phyloP scores from a whole-genome alignment of 1,140 invertebrate species.

The Caenorhabditis remanei region DNA sequence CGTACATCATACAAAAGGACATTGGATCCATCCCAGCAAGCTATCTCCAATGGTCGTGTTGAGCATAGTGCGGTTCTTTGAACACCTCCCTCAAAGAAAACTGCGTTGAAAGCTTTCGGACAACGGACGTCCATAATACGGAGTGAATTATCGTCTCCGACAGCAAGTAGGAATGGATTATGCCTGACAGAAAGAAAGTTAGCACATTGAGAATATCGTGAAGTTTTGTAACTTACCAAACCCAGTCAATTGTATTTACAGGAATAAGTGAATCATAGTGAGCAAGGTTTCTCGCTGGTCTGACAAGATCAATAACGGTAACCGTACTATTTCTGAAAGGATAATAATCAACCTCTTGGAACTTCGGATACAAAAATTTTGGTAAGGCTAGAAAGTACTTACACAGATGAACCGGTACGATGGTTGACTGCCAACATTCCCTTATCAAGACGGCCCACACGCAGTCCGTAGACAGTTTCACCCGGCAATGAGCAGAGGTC shows the following conservation, averaged over 20 bases:
- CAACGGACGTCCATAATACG: slow-evolving; percentile 23
- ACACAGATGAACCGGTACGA: slow-evolving; percentile 39
- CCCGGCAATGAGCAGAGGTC: slow-evolving; percentile 19
- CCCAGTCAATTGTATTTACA: slow-evolving; percentile 47
- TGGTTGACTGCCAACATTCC: slow-evolving; percentile 23
- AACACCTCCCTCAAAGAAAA: slow-evolving; percentile 29
- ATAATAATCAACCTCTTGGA: no score
- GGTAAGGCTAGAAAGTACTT: not conserved
- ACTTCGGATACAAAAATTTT: not conserved
- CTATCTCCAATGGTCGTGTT: slow-evolving; percentile 7
- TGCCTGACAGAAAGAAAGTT: not conserved
- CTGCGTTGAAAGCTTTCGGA: slow-evolving; percentile 28
- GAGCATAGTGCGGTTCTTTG: slow-evolving; percentile 23
- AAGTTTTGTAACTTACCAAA: not conserved
- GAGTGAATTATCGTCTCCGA: slow-evolving; percentile 31
- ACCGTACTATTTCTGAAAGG: slow-evolving; percentile 38
- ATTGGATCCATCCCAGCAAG: slow-evolving; percentile 30
- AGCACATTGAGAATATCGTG: not conserved
- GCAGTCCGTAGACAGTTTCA: slow-evolving; percentile 33
- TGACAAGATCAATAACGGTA: slow-evolving; percentile 7
- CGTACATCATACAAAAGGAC: slow-evolving; percentile 31
- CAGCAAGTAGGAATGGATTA: not conserved
- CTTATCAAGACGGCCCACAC: slow-evolving; percentile 14
- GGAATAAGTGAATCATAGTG: not conserved
- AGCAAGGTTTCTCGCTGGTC: slow-evolving; percentile 1